Conservation (phyloP, 2,888 invertebrate species). For the Dryococelus australis region DNA sequence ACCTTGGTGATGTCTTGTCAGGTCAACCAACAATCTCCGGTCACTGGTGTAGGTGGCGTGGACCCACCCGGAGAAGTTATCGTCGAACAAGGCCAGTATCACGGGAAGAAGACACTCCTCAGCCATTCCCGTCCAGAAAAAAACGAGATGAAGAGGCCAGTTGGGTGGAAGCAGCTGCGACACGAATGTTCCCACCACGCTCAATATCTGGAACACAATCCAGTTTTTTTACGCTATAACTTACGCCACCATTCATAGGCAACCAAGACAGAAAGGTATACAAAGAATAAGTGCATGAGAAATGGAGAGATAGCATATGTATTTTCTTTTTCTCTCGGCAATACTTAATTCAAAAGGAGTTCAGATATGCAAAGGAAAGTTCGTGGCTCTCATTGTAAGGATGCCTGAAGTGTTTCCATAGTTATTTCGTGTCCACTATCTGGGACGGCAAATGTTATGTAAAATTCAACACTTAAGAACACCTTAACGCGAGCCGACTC, state of each 20-base stretch:
- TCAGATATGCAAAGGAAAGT: too few species aligned
- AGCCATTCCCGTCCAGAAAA: slow-evolving; percentile 65
- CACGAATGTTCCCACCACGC: slow-evolving; percentile 59
- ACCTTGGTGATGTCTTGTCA: slow-evolving; percentile 41
- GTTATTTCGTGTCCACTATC: too few species aligned
- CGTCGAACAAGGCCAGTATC: slow-evolving; percentile 65
- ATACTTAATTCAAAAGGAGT: too few species aligned
- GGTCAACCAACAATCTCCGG: slow-evolving; percentile 31
- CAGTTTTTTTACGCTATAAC: not conserved
- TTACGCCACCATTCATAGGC: too few species aligned
- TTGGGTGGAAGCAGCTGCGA: slow-evolving; percentile 59
- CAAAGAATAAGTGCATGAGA: not conserved
- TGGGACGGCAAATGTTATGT: too few species aligned
- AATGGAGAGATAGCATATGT: too few species aligned
- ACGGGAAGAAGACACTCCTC: slow-evolving; percentile 66
- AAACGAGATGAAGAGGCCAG: slow-evolving; percentile 63
- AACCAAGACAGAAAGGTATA: not conserved
- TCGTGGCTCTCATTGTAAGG: too few species aligned
- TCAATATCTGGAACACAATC: slow-evolving; percentile 50
- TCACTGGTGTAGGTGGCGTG: slow-evolving; percentile 61
- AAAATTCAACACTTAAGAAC: too few species aligned
- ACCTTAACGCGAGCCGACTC: too few species aligned
- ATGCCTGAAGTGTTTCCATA: too few species aligned
- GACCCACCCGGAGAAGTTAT: slow-evolving; percentile 65
- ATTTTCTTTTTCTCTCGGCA: too few species aligned